Evolutionary conservation across 2,797 vertebrate species (phyloP), one percentile per base, ranked within the genome.

Genomic region (Menidia menidia): DNA sequence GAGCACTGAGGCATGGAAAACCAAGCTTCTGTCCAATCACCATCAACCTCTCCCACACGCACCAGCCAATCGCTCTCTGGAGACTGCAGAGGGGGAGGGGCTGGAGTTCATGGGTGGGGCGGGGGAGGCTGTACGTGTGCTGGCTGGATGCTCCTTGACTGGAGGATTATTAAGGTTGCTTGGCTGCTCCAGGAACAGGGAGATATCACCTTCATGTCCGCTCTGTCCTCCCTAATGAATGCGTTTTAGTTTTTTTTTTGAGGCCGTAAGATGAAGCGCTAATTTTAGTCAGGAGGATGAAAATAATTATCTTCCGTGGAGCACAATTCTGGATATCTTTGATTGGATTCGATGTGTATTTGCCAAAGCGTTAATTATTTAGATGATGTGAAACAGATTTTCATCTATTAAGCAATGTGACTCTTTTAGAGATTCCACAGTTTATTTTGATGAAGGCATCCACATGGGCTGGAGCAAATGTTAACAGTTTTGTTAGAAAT

Each of bases 1-100:
- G 82, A 88, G 85, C 88, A 83, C 74, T 88, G 89, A 88, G 83
- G 90, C 89, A 87, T 87, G 77, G 72, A 67, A 74, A 83, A 79
- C 63, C 47, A 15, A 83, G 76, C 88, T 87, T 87, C 78, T 61
- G 1, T 80, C 90, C 84, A 90, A 85, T 90, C 65, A 2, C 47
- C 48, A 43, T 71, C 73, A 67, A 70, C 84, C 79, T 78, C 85
- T 83, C 71, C 84, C 81, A 77, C 72, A 4, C 1, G 2, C 60
- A 42, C 67, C 43, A 60, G 62, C 92, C 90, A 88, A 81, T 90
- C 7, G 5, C 57, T 51, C 25, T 5, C 31, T 19, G 45, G 60
- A 71, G 61, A 54, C 31, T 31, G 55, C 48, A 16, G 33, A 19
- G 6, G 60, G 73, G 88, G 86, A 75, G 76, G 81, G 71, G 78